phyloP scores from a whole-genome alignment of 2,888 invertebrate species.

The Psococerastis gibbosa region DNA sequence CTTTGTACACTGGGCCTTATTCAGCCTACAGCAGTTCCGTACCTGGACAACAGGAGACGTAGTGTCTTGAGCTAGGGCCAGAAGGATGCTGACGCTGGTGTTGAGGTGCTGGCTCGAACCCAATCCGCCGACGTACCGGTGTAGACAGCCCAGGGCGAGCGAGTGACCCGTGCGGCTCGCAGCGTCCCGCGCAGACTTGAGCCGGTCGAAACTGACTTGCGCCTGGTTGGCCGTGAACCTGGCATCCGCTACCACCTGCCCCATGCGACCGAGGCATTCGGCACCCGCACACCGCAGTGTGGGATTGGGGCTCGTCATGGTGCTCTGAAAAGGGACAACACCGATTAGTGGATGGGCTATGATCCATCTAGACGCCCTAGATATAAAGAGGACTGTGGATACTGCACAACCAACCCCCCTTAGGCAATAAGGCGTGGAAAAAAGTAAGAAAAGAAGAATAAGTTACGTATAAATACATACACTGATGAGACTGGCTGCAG shows the following conservation, averaged over 20 bases:
- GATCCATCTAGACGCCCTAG: too few species aligned
- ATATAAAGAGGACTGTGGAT: too few species aligned
- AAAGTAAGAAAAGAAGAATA: too few species aligned
- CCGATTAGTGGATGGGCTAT: too few species aligned
- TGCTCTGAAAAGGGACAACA: constrained; percentile 30
- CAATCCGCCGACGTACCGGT: constrained; percentile 89
- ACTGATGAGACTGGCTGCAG: constrained; percentile 61
- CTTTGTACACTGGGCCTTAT: too few species aligned
- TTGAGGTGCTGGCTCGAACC: constrained; percentile 88
- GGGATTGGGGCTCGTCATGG: constrained; percentile 53
- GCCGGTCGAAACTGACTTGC: constrained; percentile 71
- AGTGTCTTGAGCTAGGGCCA: constrained; percentile 86
- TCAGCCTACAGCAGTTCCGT: too few species aligned
- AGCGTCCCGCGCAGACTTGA: constrained; percentile 73
- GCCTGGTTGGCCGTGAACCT: constrained; percentile 77
- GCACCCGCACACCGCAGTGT: constrained; percentile 85
- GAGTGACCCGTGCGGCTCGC: constrained; percentile 74
- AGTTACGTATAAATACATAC: constrained; percentile 31
- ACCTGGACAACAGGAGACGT: constrained; percentile 90
- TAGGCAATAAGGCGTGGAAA: too few species aligned
- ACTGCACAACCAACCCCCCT: too few species aligned
- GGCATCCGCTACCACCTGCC: constrained; percentile 72
- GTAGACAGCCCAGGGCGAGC: constrained; percentile 86
- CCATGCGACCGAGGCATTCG: constrained; percentile 84
- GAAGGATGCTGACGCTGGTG: constrained; percentile 82